Base-by-base conservation (phyloP, 2,888 invertebrate genomes). In the Cyaniris semiargus region DNA sequence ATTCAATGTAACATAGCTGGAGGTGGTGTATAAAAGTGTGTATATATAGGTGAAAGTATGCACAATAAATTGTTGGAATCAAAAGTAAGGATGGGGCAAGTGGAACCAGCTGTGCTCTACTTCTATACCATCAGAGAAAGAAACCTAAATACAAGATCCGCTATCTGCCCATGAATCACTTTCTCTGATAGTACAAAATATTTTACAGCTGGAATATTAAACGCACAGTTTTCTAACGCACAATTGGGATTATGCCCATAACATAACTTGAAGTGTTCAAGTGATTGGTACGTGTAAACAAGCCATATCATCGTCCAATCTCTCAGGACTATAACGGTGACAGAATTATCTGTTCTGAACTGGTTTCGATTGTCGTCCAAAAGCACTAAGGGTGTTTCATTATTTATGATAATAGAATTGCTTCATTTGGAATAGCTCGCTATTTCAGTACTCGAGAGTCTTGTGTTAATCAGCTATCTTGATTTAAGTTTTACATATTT, bases 331-430 rank as follows among this genome's bases (percentile, higher is more conserved):
- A 84, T 83, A 85, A 82, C 85, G 83, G 82, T 80, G 82, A 83
- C 82, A 81, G 81, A 81, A 81, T 83, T 84, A 83, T 85, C 86
- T 85, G 86, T 84, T 85, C 84, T 86, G 81, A 84, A 85, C 83
- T 84, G 81, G 82, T 81, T 85, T 87, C 87, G 88, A 88, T 89
- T 86, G 86, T 86, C 84, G 83, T 80, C 83, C 78, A 78, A 78
- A 79, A 81, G 80, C 80, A 79, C 77, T 84, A 78, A 77, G 60
- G 76, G 78, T 53, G 71, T 79, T 71, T 76, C 78, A 76, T 77
- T 76, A 79, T 78, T 78, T 80, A 80, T 78, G 78, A 80, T 79
- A 76, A 77, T 75, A 74, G 70, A 58, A 76, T 44, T 66, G 76
- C 75, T 78, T 76, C 71, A 77, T 74, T 78, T 80, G 27, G 76